phyloP scores from a whole-genome alignment of 2,797 vertebrate genomes.

The Lepus townsendii region DNA sequence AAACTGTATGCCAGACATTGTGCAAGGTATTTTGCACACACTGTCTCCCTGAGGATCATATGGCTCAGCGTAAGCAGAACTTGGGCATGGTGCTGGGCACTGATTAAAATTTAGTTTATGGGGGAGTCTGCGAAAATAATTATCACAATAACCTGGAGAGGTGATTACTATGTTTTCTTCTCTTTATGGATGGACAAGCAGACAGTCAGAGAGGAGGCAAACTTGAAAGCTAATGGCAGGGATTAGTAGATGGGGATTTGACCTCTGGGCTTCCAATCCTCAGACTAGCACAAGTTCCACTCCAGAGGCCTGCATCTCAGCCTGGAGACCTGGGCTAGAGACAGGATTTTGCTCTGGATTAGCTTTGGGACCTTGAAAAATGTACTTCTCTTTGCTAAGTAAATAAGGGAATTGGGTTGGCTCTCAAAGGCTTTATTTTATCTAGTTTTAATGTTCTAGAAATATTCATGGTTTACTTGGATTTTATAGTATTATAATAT shows the following conservation, averaged over 20 bases:
- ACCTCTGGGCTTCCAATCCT: background rate
- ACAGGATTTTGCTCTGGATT: background rate
- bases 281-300: fast-evolving
- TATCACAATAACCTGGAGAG: background rate
- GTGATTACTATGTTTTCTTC: background rate
- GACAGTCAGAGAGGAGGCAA: background rate
- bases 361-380: background rate
- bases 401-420: background rate
- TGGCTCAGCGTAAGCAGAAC: background rate
- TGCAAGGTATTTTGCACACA: background rate
- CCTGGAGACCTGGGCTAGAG: background rate
- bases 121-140: background rate
- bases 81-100: background rate
- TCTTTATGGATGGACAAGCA: background rate
- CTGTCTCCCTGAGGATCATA: background rate
- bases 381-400: background rate
- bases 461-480: background rate
- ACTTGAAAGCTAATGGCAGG: background rate
- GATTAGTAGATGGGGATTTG: background rate
- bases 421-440: background rate
- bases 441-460: background rate
- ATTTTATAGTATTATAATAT: background rate
- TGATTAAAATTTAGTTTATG: background rate
- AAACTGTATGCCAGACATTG: background rate
- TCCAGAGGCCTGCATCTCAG: background rate